These are phyloP conservation scores for Drosophila mojavensis DNA, from an alignment of 1,140 invertebrate genomes.

Conservation along the genomic window DNA sequence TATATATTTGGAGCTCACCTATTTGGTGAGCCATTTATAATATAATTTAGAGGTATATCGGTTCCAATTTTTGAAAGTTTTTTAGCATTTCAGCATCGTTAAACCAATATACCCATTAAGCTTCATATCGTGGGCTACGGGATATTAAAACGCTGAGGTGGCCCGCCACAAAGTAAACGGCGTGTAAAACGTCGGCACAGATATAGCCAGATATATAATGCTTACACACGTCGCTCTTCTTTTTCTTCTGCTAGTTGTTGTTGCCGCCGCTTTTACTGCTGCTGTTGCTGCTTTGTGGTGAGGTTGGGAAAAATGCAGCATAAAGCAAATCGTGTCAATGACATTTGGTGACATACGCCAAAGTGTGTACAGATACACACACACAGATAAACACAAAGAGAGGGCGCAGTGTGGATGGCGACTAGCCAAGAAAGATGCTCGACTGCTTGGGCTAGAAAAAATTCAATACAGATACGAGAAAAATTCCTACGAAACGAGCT, in stretches of 20 bases:
- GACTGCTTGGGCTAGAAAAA: slow-evolving; percentile 46
- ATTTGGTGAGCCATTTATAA: no score
- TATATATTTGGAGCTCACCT: no score
- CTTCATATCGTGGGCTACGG: neutral
- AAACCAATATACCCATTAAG: neutral
- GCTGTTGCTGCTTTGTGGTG: slow-evolving; percentile 39
- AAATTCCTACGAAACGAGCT: slow-evolving; percentile 43
- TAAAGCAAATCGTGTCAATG: slow-evolving; percentile 80
- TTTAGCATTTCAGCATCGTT: neutral
- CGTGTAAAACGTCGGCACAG: slow-evolving; percentile 55
- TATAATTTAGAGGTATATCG: no score
- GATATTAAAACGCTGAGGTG: slow-evolving; percentile 72
- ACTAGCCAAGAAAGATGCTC: slow-evolving; percentile 37
- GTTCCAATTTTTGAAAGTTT: no score
- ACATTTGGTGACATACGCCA: slow-evolving; percentile 75
- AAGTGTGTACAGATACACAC: slow-evolving; percentile 20
- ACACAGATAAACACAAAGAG: slow-evolving; percentile 5
- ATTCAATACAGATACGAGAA: slow-evolving; percentile 48
- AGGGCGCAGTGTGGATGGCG: neutral
- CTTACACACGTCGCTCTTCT: slow-evolving; percentile 12
- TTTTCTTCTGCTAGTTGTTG: slow-evolving; percentile 20
- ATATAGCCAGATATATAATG: slow-evolving; percentile 48
- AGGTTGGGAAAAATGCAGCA: slow-evolving; percentile 61
- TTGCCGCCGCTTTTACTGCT: slow-evolving; percentile 22
- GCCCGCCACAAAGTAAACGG: slow-evolving; percentile 61